Evolutionary conservation across 2,113 vertebrate genomes (phyloP).

Genomic region (Ciconia maguari): DNA sequence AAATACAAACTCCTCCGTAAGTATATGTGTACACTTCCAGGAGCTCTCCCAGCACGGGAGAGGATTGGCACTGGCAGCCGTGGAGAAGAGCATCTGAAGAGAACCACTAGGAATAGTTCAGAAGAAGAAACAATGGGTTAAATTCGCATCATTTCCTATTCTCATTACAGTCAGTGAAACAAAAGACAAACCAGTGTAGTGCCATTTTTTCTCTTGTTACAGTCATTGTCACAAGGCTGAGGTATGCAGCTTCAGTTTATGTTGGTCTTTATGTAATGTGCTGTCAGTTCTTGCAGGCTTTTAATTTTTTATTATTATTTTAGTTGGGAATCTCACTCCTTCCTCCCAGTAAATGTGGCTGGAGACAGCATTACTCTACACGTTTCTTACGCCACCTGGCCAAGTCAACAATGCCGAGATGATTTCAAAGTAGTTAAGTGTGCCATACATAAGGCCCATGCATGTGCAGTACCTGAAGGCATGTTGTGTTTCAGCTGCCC

Average conservation of each 20-base stretch:
- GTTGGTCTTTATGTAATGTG: not conserved
- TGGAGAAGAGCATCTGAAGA: not conserved
- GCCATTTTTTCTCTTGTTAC: not conserved
- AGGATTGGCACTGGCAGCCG: not conserved
- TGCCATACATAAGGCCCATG: not conserved
- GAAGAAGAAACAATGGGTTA: not conserved
- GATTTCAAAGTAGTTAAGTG: not conserved
- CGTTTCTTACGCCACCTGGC: not conserved
- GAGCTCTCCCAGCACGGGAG: not conserved
- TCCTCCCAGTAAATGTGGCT: not conserved
- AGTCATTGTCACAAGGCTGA: not conserved
- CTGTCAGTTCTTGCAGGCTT: not conserved
- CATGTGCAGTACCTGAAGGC: not conserved
- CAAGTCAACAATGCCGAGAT: not conserved
- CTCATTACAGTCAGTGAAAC: not conserved
- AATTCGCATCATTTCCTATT: not conserved
- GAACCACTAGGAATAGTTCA: not conserved
- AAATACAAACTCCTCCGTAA: not conserved
- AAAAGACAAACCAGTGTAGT: not conserved
- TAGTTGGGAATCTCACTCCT: not conserved
- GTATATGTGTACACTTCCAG: not conserved
- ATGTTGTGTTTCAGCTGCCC: fast-evolving
- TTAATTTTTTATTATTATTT: not conserved
- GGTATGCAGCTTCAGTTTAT: not conserved
- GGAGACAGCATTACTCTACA: not conserved